Evolutionary conservation across 2,113 vertebrate genomes (phyloP), one percentile per base, ranked within the genome.

Genomic region (Ia io): DNA sequence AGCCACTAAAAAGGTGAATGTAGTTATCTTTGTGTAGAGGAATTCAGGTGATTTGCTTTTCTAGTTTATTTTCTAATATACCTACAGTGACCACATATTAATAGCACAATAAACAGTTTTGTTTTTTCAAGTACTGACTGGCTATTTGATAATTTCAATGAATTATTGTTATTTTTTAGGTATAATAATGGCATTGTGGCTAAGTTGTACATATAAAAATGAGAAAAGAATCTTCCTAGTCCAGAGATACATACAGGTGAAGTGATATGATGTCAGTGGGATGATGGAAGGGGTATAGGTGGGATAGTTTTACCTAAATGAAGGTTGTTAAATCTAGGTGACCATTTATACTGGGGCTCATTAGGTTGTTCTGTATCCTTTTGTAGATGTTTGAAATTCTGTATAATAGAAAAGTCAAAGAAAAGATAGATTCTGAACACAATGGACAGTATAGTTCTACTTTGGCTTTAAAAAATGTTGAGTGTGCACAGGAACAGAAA

Each of bases 21-120:
- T 61, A 61, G 59, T 83, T 78, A 86, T 76, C 42, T 74, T 42
- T 73, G 16, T 32, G 37, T 59, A 35, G 65, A 91, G 35, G 67
- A 51, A 70, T 59, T 30, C 1, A 37, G 82, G 25, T 65, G 40
- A 69, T 76, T 90, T 82, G 16, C 59, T 91, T 56, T 37, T 51
- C 25, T 84, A 44, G 74, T 82, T 85, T 84, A 93, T 69, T 84
- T 88, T 56, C 67, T 82, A 88, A 42, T 61, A 71, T 88, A 82
- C 67, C 61, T 85, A 73, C 20, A 90, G 18, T 25, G 53, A 44
- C n/a, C 65, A 84, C 14, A 44, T 49, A 37, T 67, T 63, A 74
- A 42, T 49, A 47, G 37, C 37, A 61, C 35, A 88, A 51, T 32
- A 80, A 90, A 56, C 7, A 82, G 18, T 5, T 84, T 47, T 25